Base-by-base conservation (phyloP, 2,113 vertebrate species). In the Elaphurus davidianus region DNA sequence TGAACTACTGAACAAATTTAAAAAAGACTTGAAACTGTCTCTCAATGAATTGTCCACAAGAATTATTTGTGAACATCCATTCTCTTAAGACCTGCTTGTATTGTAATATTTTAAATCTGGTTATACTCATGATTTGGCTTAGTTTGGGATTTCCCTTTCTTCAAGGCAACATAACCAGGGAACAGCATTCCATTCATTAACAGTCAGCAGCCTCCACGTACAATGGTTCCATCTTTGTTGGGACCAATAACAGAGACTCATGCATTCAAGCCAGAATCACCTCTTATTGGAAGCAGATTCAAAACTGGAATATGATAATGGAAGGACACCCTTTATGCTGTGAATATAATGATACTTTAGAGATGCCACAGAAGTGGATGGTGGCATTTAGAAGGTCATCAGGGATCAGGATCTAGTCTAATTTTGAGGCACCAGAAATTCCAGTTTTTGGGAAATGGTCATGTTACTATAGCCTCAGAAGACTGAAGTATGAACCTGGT, bases 111-210 rank as follows among this genome's bases (percentile, higher is more conserved):
- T 99, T 99, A 99, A 98, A 98, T 99, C 16, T 99, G 99, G 98
- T 99, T 99, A 98, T 99, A 99, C 98, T 99, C 99, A 6, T 99
- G 99, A 96, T 99, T 99, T 98, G 99, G 98, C 91, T 99, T 99
- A 90, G 99, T 99, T 97, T 99, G 99, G 96, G 99, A 99, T 94
- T 99, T 99, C n/a, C 99, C 99, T 98, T 99, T 99, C 98, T 99
- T 99, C 98, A 99, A 98, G 23, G 99, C 99, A 97, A 99, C 96
- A 57, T 99, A 99, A 96, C 99, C 99, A 64, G 99, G 99, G 96
- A 99, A 99, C 91, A 99, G 99, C 99, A 99, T 99, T 99, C 99
- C 99, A 99, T 99, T 84, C 99, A 99, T 98, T 99, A 99, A 96
- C 99, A 99, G 98, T 99, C 99, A 0, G 98, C 99, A 88, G 99